Evolutionary conservation across 2,797 vertebrate genomes (phyloP), one percentile per base, ranked within the genome.

Genomic region (Rhynchotus rufescens): DNA sequence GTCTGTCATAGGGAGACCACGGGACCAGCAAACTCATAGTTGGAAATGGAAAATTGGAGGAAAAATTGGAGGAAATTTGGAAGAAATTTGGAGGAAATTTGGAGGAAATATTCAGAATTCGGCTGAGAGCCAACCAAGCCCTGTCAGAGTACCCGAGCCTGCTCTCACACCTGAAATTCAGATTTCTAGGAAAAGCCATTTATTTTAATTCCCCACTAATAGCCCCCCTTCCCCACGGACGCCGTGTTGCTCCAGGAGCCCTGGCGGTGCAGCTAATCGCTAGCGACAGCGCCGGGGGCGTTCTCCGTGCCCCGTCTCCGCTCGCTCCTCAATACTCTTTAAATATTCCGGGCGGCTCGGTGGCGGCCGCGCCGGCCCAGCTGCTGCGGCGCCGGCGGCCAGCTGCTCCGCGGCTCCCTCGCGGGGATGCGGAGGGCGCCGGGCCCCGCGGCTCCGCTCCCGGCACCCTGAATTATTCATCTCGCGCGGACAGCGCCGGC

Each of bases 281-380:
- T 34, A 16, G 76, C 57, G 87, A 52, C 56, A 67, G 19, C 49
- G 23, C 74, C 74, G 78, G 74, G 49, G 49, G 22, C 22, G 49
- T 25, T 14, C 49, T 49, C 47, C 22, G 47, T 23, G 47, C 47
- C 47, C 74, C 74, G 75, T 66, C 73, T 82, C 0, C 0, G 32
- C 61, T 28, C 2, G 1, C 45, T 66, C 90, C 71, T 84, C 88
- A 79, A 45, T 42, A 76, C 22, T 47, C 42, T 92, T 92, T 93
- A 90, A 96, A 91, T 92, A 95, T 90, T 93, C 90, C 92, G 82
- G 26, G 90, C 72, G 67, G 52, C 73, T 83, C 90, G 12, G 49
- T 13, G 6, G 4, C 23, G 49, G 49, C 49, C 49, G 7, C 49
- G 49, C 49, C 23, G 49, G 83, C 8, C 17, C 76, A 66, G 60